phyloP scores from a whole-genome alignment of 2,888 invertebrate species.

The Metellina segmentata region DNA sequence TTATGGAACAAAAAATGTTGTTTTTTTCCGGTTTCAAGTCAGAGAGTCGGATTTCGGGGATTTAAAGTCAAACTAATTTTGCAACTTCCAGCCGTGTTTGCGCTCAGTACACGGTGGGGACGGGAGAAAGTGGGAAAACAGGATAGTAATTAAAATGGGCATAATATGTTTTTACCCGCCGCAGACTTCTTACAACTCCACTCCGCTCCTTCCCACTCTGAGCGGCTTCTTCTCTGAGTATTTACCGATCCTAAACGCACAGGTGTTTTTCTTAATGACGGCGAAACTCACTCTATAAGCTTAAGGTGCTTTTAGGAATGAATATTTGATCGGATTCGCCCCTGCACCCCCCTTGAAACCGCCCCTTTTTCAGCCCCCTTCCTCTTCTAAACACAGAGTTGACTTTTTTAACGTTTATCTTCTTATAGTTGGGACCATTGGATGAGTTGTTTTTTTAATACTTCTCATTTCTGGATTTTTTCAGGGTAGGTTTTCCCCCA shows the following conservation, averaged over 20 bases:
- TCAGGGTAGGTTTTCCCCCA: not conserved
- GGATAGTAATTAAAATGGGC: constrained; percentile 75
- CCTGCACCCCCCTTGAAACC: constrained; percentile 5
- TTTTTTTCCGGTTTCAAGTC: constrained; percentile 32
- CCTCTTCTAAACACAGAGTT: constrained; percentile 26
- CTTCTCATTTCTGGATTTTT: constrained; percentile 21
- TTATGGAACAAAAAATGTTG: constrained; percentile 19
- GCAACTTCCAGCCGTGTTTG: constrained; percentile 75
- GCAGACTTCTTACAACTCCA: constrained; percentile 73
- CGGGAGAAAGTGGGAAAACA: constrained; percentile 68
- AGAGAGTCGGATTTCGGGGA: constrained; percentile 69
- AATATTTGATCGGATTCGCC: constrained; percentile 73
- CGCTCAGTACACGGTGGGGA: constrained; percentile 53
- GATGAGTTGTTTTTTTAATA: constrained; percentile 67
- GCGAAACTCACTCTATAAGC: constrained; percentile 58
- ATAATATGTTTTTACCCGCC: constrained; percentile 76
- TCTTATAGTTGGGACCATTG: constrained; percentile 73
- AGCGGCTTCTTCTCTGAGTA: constrained; percentile 39
- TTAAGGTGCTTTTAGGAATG: constrained; percentile 76
- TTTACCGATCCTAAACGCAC: constrained; percentile 75
- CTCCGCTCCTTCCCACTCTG: constrained; percentile 19
- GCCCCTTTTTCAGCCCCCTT: not conserved
- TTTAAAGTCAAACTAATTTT: constrained; percentile 77
- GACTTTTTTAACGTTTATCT: constrained; percentile 73
- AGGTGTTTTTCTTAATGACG: constrained; percentile 76